phyloP scores from a whole-genome alignment of 2,797 vertebrate genomes.

The Siniperca obscura region DNA sequence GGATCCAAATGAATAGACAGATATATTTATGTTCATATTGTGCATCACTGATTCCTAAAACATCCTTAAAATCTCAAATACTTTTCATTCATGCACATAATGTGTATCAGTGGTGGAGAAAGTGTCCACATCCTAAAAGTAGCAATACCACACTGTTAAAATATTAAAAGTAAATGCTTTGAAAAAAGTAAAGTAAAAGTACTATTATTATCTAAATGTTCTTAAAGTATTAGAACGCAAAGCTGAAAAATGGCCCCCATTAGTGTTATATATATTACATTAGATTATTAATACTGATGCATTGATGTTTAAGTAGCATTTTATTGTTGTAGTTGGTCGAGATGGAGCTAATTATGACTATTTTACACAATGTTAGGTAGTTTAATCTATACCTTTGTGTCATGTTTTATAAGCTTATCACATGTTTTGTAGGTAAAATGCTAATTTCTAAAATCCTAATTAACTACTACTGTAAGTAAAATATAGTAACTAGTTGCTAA shows the following conservation, averaged over 20 bases:
- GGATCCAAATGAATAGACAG: background rate
- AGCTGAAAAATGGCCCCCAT: no score
- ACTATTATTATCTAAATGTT: no score
- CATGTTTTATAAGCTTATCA: background rate
- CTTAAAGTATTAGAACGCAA: no score
- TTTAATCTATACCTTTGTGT: background rate
- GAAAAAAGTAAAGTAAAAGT: no score
- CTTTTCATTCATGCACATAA: background rate
- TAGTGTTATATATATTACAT: background rate
- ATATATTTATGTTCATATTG: background rate
- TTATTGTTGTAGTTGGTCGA: background rate
- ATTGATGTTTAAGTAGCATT: background rate
- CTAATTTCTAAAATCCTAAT: background rate
- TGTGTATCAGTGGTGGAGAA: background rate
- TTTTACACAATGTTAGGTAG: background rate
- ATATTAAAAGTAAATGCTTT: background rate
- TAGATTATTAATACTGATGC: background rate
- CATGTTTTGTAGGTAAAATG: background rate
- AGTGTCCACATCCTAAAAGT: background rate
- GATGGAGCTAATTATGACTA: background rate
- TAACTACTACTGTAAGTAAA: background rate
- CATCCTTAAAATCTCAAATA: background rate
- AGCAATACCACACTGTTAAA: background rate
- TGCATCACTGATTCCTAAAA: background rate
- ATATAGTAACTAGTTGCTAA: background rate